Base-by-base conservation (phyloP, 2,113 vertebrate genomes). In the Melanerpes aurifrons region DNA sequence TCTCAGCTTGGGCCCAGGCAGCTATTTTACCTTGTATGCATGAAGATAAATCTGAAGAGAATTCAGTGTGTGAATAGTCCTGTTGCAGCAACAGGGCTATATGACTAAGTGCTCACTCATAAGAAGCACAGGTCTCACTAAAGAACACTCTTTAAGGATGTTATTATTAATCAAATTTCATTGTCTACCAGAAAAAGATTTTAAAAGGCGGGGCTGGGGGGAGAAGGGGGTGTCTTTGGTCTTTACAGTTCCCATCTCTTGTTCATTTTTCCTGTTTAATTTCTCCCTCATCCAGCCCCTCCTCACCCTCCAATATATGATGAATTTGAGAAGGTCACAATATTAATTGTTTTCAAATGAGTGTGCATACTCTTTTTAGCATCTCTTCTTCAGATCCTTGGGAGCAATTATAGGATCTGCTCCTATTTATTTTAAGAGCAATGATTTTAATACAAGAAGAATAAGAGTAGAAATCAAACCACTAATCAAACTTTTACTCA, bases 381-480 rank as follows among this genome's bases (percentile, higher is more conserved):
- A 20, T 67, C 40, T 13, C 15, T 87, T 76, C 40, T 69, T 31
- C 70, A 79, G 32, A 73, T 82, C 59, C 50, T 72, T 67, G 26
- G 50, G 56, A 73, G 66, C 82, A 89, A 76, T 63, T 18, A 84
- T 9, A 84, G 32, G 31, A 7, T 82, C 67, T 53, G 56, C 56
- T 77, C 87, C 74, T 82, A 26, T 82, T 93, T 94, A 53, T 87
- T 70, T 56, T 18, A 74, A 75, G 10, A 24, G 24, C 12, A 70
- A 19, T 95, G 43, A 78, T 79, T 93, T 92, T 84, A 89, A 93
- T 79, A 56, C 7, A 87, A 59, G 22, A 66, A 75, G 89, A 79
- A 74, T 73, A n/a, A 76, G 26, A 78, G 26, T 56, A 58, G 86
- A 86, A 92, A 90, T 69, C 62, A 67, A 84, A 90, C 59, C 1